Conservation (phyloP, 2,113 vertebrate species). For the Grammomys dolichurus region DNA sequence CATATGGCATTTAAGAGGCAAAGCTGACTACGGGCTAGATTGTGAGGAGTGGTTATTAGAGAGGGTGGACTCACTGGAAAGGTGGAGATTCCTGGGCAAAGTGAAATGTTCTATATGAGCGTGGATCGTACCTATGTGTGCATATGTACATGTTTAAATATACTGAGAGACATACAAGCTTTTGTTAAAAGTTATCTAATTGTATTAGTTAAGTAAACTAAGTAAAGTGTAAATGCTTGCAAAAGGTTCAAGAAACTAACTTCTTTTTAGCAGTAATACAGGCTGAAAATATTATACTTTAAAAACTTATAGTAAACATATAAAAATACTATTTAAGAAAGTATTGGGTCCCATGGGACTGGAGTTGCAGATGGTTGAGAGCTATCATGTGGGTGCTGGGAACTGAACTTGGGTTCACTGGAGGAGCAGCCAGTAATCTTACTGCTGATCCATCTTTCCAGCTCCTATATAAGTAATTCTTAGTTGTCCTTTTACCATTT, state of each 20-base stretch:
- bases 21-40: neutral
- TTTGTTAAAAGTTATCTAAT: neutral
- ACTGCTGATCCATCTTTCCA: neutral
- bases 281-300: neutral
- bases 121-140: neutral
- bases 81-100: neutral
- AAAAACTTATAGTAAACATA: neutral
- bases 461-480: neutral
- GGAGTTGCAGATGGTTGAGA: neutral
- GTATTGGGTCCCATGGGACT: neutral
- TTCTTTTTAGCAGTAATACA: neutral
- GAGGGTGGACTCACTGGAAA: neutral
- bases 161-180: neutral
- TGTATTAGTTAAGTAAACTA: neutral
- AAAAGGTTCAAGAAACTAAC: neutral
- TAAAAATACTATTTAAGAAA: neutral
- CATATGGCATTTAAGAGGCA: neutral
- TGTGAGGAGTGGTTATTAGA: neutral
- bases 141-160: neutral
- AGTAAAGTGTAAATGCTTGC: conserved; percentile 33
- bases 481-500: conserved; percentile 45
- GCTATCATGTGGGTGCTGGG: no score
- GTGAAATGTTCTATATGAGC: neutral
- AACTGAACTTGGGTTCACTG: neutral
- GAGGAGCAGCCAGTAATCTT: neutral